Conservation (phyloP, 2,797 vertebrate species). For the Crocidura indochinensis region DNA sequence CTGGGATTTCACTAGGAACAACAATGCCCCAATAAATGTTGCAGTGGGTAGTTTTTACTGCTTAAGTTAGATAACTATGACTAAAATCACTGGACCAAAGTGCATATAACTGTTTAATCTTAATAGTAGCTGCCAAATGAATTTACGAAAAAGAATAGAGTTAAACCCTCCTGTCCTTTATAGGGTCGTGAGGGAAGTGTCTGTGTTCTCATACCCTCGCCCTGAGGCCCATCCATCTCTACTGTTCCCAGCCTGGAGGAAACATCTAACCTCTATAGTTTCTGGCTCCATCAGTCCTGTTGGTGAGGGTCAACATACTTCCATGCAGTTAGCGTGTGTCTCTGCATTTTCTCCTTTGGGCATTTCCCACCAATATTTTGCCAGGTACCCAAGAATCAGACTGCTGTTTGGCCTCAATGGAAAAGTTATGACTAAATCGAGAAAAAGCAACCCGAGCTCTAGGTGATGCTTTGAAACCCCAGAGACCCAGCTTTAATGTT, state of each 20-base stretch:
- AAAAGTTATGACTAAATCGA: conserved; percentile 23
- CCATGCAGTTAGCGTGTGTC: not conserved
- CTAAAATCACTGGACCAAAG: conserved; percentile 28
- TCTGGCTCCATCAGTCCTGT: not conserved
- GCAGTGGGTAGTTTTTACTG: conserved; percentile 17
- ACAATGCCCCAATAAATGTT: not conserved
- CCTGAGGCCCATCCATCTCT: too few species aligned
- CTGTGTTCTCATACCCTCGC: too few species aligned
- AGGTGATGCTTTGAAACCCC: conserved; percentile 51
- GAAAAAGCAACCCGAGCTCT: conserved; percentile 65
- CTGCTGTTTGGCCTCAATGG: conserved; percentile 66
- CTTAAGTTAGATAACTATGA: not conserved
- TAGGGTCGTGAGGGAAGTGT: too few species aligned
- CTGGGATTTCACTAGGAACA: not conserved
- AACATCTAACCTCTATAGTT: too few species aligned
- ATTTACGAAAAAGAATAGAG: conserved; percentile 19
- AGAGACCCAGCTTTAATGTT: conserved; percentile 53
- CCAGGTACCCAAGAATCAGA: not conserved
- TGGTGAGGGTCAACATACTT: not conserved
- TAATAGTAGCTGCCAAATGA: conserved; percentile 9
- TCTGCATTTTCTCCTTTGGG: conserved; percentile 42
- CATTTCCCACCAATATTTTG: conserved; percentile 35
- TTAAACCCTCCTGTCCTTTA: too few species aligned
- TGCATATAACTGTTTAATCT: not conserved
- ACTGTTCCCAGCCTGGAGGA: too few species aligned